phyloP scores from a whole-genome alignment of 2,888 invertebrate genomes.

The Chirona hameri region DNA sequence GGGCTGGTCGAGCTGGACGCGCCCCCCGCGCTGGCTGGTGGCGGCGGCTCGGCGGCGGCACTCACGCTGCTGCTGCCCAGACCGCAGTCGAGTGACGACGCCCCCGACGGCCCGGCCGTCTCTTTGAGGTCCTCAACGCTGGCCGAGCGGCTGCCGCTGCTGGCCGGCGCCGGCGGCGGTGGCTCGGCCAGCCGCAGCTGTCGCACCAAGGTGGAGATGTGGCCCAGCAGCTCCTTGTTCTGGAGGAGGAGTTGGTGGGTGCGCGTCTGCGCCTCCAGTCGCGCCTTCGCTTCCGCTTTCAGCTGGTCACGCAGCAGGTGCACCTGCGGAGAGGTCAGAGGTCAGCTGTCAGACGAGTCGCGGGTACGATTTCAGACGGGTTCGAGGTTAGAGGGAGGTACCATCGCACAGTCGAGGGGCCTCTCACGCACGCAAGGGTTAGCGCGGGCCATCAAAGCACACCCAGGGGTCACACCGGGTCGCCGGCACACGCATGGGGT shows the following conservation, averaged over 20 bases:
- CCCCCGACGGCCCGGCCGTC: neutral
- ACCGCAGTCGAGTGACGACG: neutral
- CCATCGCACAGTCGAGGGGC: too few species aligned
- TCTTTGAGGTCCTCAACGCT: neutral
- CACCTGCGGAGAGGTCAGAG: constrained; percentile 47
- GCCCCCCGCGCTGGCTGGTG: too few species aligned
- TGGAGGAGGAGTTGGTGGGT: constrained; percentile 92
- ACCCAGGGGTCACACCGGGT: too few species aligned
- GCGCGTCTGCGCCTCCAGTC: constrained; percentile 75
- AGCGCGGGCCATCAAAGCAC: too few species aligned
- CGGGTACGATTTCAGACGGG: too few species aligned
- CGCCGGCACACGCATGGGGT: too few species aligned
- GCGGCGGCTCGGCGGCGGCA: neutral
- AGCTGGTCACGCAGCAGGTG: constrained; percentile 82
- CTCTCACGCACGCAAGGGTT: too few species aligned
- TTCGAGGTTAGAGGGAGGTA: too few species aligned
- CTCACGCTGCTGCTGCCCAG: constrained; percentile 10
- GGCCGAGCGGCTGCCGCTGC: neutral
- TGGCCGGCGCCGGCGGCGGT: constrained; percentile 65
- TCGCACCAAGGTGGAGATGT: constrained; percentile 83
- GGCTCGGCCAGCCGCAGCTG: constrained; percentile 62
- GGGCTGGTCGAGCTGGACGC: too few species aligned
- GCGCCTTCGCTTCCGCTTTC: constrained; percentile 82
- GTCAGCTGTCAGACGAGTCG: too few species aligned
- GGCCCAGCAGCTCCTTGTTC: constrained; percentile 91